Base-by-base conservation (phyloP, 1,140 invertebrate genomes). In the Pentalonia nigronervosa region DNA sequence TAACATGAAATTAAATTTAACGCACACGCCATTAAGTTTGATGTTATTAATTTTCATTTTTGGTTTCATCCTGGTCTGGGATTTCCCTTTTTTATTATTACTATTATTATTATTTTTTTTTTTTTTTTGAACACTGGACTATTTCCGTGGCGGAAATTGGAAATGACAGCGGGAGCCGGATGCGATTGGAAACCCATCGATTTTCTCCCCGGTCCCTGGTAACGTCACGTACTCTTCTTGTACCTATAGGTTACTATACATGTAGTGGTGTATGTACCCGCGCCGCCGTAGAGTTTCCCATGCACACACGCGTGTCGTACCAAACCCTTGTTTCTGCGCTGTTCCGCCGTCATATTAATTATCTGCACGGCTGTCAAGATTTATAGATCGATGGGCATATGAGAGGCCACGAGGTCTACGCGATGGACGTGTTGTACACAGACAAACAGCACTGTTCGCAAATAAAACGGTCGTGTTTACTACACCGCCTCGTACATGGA, bases 171-270 rank as follows among this genome's bases (percentile, higher is more conserved):
- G 67, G 91, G 67, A 84, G 91, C 91, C 91, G 91, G 91, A 93
- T 84, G 91, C 91, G 67, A 93, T 93, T 53, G 91, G 91, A 93
- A 84, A 93, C 91, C 91, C 91, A 93, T 93, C 91, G 91, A 93
- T 93, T 93, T 93, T 93, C 81, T 53, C 20, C 47, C 48, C 25
- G 67, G 91, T 84, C 91, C 91, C 91, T 93, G 91, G 91, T 93
- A 93, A 93, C 91, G 91, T 93, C 91, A 93, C 91, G 91, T 93
- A 93, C 91, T 84, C 53, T 93, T 50, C 81, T 93, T 93, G 81
- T 84, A 93, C 91, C 91, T 84, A n/a, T n/a, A 93, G 91, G 91
- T 83, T 41, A 86, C 91, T 41, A 84, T 53, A 88, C 30, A 53
- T 23, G 50, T 34, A 88, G n/a, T 48, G n/a, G 48, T 50, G n/a